phyloP scores from a whole-genome alignment of 2,888 invertebrate species.

The Polydesmus complanatus region DNA sequence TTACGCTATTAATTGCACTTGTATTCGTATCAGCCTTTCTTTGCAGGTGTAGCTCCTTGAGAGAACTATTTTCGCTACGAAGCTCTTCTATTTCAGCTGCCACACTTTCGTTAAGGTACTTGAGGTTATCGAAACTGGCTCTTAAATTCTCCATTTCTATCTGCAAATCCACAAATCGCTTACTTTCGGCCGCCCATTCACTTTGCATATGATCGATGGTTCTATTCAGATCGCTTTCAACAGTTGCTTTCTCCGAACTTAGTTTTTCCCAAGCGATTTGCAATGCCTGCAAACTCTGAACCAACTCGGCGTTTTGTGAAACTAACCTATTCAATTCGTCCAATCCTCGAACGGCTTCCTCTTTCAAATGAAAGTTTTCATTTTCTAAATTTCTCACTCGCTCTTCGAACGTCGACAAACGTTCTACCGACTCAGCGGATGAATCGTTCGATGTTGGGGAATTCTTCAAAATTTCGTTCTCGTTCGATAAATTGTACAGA shows the following conservation, averaged over 20 bases:
- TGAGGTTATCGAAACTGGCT: neutral
- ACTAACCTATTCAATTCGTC: constrained; percentile 9
- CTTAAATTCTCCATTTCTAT: neutral
- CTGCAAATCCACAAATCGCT: neutral
- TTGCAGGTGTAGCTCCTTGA: too few species aligned
- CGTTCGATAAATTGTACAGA: too few species aligned
- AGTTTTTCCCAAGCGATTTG: neutral
- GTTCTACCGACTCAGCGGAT: neutral
- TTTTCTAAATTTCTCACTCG: constrained; percentile 20
- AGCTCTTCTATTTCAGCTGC: neutral
- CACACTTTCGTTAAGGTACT: too few species aligned
- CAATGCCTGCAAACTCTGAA: neutral
- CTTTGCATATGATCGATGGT: neutral
- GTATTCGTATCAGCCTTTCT: too few species aligned
- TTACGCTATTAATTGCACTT: neutral
- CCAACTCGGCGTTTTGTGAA: neutral
- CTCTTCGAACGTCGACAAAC: neutral
- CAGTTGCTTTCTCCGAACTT: neutral
- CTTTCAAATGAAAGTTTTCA: constrained; percentile 15
- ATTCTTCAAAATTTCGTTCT: too few species aligned
- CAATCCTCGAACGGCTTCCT: constrained; percentile 16
- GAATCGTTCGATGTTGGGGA: neutral
- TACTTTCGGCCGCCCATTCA: neutral
- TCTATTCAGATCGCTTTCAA: constrained; percentile 1
- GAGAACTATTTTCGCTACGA: neutral